A percentile compares a stretch with the other conserved stretches of the same genome.
Conservation (phyloP, 2,888 invertebrate genomes). For the Myopa tessellatipennis region DNA sequence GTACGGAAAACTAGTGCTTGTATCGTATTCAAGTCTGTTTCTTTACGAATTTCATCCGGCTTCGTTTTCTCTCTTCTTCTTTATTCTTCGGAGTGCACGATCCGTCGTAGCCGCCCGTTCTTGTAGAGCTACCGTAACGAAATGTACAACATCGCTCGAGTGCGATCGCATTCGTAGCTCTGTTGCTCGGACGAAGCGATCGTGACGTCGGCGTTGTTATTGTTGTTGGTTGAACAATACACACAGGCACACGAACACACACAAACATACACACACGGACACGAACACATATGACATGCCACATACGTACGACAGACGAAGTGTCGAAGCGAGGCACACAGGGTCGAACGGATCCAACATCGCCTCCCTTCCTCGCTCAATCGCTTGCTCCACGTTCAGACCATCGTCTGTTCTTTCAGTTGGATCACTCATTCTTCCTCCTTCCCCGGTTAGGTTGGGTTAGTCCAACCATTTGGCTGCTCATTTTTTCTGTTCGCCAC, state of each 20-base stretch:
- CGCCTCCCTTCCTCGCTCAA: constrained; percentile 5
- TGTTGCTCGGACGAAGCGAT: constrained; percentile 23
- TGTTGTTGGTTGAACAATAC: constrained; percentile 2
- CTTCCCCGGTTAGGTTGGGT: not conserved
- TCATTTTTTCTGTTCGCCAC: not conserved
- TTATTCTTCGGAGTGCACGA: constrained; percentile 1
- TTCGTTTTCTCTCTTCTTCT: not conserved
- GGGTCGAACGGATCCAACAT: not conserved
- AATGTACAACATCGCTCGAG: constrained; percentile 20
- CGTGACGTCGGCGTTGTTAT: constrained; percentile 6
- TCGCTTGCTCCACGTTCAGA: too few relatives aligned
- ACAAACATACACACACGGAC: too few relatives aligned
- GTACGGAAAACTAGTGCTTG: too few relatives aligned
- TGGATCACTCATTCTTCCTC: constrained; percentile 7
- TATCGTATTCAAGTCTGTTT: not conserved
- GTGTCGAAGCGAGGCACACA: not conserved
- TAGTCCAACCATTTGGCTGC: not conserved
- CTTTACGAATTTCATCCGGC: constrained; percentile 8
- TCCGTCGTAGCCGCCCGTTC: constrained; percentile 33
- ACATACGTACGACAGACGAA: not conserved
- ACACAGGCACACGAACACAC: constrained; percentile 9
- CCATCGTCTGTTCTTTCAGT: too few relatives aligned
- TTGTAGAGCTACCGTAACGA: constrained; percentile 37
- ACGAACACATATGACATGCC: too few relatives aligned
- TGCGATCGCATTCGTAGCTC: constrained; percentile 28